These are phyloP conservation scores for Peromyscus polionotus DNA, from an alignment of 2,113 vertebrate species.

Conservation along the genomic window DNA sequence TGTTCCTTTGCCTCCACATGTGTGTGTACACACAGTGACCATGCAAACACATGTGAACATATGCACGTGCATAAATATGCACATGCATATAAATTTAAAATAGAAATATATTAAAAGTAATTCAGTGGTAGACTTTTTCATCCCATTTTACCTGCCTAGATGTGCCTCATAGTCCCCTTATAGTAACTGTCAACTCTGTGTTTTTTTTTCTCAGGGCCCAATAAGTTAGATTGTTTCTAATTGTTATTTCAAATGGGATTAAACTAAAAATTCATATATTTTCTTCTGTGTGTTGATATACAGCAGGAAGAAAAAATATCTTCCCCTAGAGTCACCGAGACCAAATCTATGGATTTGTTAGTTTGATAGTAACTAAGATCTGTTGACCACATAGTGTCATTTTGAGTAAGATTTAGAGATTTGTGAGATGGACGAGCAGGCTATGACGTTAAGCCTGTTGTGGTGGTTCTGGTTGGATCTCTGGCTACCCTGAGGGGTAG, in stretches of 20 bases:
- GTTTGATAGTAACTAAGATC: neutral
- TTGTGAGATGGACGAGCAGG: neutral
- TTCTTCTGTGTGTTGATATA: neutral
- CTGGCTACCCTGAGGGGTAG: neutral
- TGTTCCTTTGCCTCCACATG: neutral
- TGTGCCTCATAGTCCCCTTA: neutral
- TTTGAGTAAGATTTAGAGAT: neutral
- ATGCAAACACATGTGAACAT: neutral
- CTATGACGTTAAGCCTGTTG: neutral
- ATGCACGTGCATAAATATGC: neutral
- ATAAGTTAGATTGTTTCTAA: neutral
- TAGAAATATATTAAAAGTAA: neutral
- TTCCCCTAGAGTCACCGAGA: neutral
- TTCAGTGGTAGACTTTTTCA: neutral
- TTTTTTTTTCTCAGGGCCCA: neutral
- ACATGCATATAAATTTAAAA: neutral
- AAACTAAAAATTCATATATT: neutral
- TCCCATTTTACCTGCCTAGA: neutral
- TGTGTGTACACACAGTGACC: neutral
- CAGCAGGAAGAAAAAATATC: neutral
- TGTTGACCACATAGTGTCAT: accelerated
- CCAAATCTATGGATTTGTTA: neutral
- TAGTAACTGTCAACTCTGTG: accelerated
- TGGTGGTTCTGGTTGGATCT: neutral
- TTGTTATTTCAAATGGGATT: neutral